phyloP scores from a whole-genome alignment of 1,140 invertebrate genomes.

The Cepaea nemoralis region DNA sequence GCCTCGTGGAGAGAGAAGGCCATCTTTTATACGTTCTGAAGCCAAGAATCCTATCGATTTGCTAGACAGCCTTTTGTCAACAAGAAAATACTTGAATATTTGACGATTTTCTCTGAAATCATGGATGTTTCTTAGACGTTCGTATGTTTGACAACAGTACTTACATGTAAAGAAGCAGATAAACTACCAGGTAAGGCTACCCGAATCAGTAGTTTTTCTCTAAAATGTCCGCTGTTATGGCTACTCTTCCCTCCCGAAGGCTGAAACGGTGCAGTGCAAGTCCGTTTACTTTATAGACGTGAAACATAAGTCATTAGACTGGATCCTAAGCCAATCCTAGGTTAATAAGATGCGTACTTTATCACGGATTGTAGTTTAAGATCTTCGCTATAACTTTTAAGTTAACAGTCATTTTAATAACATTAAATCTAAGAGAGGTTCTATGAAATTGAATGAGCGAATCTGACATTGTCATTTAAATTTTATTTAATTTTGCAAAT shows the following conservation, averaged over 20 bases:
- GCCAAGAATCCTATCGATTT: constrained; percentile 38
- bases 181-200: background rate
- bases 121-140: background rate
- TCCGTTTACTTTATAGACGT: background rate
- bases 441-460: no score
- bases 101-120: background rate
- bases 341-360: no score
- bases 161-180: background rate
- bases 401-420: no score
- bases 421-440: no score
- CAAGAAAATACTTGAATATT: constrained; percentile 9
- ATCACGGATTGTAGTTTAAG: no score
- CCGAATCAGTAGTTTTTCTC: background rate
- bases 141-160: background rate
- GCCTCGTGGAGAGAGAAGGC: background rate
- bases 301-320: background rate
- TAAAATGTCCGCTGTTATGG: background rate
- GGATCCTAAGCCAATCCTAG: no score
- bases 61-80: constrained; percentile 24
- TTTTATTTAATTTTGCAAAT: no score
- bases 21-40: constrained; percentile 12
- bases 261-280: background rate
- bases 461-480: no score
- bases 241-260: background rate
- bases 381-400: no score